A percentile compares a stretch with the other conserved stretches of the same genome.
Evolutionary conservation across 2,888 invertebrate genomes (phyloP).

Genomic region (Ectemnius lituratus): DNA sequence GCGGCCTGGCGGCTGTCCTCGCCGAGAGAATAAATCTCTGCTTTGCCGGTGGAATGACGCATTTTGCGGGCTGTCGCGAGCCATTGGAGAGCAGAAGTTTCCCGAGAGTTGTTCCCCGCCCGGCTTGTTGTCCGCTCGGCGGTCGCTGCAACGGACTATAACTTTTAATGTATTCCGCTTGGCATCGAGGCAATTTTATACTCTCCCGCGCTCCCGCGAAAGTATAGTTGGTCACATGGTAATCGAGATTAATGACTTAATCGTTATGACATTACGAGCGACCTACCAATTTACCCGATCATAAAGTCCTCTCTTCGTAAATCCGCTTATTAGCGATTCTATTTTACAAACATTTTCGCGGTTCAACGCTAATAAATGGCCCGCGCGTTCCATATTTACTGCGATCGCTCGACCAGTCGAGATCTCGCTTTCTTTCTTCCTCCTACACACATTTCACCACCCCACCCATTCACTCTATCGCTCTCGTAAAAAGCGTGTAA

Average conservation of each 20-base stretch:
- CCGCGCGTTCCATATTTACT: not conserved
- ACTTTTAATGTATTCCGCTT: conserved; percentile 20
- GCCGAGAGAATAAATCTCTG: not conserved
- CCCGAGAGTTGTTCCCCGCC: too few species aligned
- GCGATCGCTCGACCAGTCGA: too few species aligned
- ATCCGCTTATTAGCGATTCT: conserved; percentile 5
- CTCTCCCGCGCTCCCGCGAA: not conserved
- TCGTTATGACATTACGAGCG: not conserved
- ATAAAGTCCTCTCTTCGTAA: conserved; percentile 6
- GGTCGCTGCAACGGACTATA: not conserved
- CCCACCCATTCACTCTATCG: too few species aligned
- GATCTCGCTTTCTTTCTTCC: too few species aligned
- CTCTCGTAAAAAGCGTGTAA: conserved; percentile 4
- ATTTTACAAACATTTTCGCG: conserved; percentile 3
- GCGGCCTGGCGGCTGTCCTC: not conserved
- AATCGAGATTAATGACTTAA: conserved; percentile 20
- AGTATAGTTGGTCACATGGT: not conserved
- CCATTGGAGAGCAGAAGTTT: too few species aligned
- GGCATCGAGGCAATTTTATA: not conserved
- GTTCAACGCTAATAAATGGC: conserved; percentile 4
- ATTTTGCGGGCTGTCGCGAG: conserved; percentile 5
- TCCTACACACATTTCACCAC: too few species aligned
- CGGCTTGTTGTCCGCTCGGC: not conserved
- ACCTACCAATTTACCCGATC: not conserved
- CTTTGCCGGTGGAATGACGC: not conserved